phyloP scores from a whole-genome alignment of 2,888 invertebrate genomes.

The Lasioglossum zephyrum region DNA sequence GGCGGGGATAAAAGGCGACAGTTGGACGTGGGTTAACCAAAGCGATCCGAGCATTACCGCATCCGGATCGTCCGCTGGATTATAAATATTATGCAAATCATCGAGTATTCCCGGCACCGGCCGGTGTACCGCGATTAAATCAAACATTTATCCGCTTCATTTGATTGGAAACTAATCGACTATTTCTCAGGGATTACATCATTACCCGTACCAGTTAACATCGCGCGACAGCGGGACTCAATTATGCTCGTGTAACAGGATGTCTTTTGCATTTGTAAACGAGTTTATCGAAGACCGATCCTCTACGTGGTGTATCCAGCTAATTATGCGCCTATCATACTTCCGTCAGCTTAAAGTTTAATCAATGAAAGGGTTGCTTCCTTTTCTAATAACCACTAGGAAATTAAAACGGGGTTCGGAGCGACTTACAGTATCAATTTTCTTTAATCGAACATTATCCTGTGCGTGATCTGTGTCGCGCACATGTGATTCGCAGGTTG shows the following conservation, averaged over 20 bases:
- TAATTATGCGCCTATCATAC: background rate
- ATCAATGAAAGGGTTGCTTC: background rate
- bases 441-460: slow-evolving; percentile 1
- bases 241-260: slow-evolving; percentile 1
- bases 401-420: background rate
- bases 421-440: background rate
- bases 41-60: slow-evolving; percentile 10
- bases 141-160: slow-evolving; percentile 25
- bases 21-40: background rate
- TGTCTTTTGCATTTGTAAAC: slow-evolving; percentile 21
- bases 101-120: slow-evolving; percentile 16
- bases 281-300: background rate
- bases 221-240: background rate
- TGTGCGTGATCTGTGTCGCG: background rate
- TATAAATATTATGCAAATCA: slow-evolving; percentile 50
- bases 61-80: slow-evolving; percentile 58
- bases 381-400: background rate
- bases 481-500: background rate
- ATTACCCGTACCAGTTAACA: slow-evolving; percentile 1
- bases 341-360: background rate
- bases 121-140: slow-evolving; percentile 31
- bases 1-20: background rate
- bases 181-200: slow-evolving; percentile 26
- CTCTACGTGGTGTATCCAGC: background rate
- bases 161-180: slow-evolving; percentile 29